Conservation (phyloP, 2,797 vertebrate species). For the Squalus acanthias region DNA sequence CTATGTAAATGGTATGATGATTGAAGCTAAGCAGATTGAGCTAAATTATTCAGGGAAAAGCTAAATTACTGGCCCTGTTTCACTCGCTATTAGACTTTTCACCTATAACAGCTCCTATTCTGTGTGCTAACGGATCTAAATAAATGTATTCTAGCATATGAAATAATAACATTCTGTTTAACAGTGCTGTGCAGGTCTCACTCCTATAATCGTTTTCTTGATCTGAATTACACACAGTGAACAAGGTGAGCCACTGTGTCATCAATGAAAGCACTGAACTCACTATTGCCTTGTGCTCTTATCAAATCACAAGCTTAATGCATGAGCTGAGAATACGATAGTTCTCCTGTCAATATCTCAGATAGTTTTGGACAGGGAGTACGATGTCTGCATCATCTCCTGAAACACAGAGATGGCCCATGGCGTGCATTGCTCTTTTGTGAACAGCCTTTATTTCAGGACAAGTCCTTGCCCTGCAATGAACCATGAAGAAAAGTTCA, state of each 20-base stretch:
- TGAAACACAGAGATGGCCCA: background rate
- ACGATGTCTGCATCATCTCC: background rate
- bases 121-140: background rate
- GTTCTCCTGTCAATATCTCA: background rate
- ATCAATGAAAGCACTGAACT: background rate
- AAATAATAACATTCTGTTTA: slow-evolving; percentile 22
- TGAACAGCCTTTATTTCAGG: background rate
- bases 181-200: background rate
- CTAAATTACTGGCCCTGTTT: slow-evolving; percentile 26
- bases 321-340: background rate
- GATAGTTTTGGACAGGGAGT: background rate
- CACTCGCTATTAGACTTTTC: slow-evolving; percentile 26
- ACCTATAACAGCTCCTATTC: background rate
- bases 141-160: slow-evolving; percentile 17
- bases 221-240: background rate
- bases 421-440: background rate
- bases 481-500: background rate
- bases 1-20: slow-evolving; percentile 65
- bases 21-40: slow-evolving; percentile 70
- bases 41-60: slow-evolving; percentile 36
- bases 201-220: background rate
- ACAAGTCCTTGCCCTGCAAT: background rate
- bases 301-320: background rate
- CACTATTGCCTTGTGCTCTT: background rate
- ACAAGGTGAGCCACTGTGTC: background rate